These are phyloP conservation scores for Borostomias antarcticus DNA, from an alignment of 2,797 vertebrate genomes.

Conservation along the genomic window DNA sequence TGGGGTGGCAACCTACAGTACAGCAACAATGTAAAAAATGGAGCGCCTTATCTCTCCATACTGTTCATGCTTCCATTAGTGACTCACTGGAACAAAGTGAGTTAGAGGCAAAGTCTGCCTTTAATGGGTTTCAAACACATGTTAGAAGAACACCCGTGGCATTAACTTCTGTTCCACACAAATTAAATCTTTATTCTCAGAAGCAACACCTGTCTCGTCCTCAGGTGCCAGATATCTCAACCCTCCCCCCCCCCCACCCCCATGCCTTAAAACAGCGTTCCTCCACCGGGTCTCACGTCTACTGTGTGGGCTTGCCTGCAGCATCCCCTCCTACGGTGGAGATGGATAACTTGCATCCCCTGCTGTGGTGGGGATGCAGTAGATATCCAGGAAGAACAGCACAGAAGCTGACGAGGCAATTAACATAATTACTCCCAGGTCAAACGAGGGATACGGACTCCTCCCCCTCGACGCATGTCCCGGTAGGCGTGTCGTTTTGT, in stretches of 20 bases:
- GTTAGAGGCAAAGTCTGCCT: too few relatives aligned
- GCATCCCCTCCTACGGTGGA: conserved; percentile 24
- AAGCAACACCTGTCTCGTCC: neutral
- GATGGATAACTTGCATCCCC: too few relatives aligned
- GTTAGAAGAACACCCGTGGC: too few relatives aligned
- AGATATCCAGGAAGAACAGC: conserved; percentile 56
- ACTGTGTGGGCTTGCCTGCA: conserved; percentile 47
- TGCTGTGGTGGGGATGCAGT: conserved; percentile 61
- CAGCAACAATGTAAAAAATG: too few relatives aligned
- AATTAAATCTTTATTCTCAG: neutral
- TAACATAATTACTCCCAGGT: conserved; percentile 70
- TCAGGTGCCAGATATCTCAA: neutral
- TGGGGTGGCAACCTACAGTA: too few relatives aligned
- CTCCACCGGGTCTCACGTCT: neutral
- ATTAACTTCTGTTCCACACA: too few relatives aligned
- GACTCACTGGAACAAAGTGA: too few relatives aligned
- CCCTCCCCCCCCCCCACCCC: neutral
- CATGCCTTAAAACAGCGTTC: neutral
- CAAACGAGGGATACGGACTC: conserved; percentile 56
- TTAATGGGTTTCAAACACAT: too few relatives aligned
- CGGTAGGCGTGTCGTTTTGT: conserved; percentile 45
- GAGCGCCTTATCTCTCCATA: too few relatives aligned
- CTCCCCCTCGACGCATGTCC: conserved; percentile 40
- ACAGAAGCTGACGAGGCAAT: conserved; percentile 61
- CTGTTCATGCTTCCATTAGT: too few relatives aligned